Evolutionary conservation across 2,113 vertebrate species (phyloP), one percentile per base, ranked within the genome.

Genomic region (Procavia capensis): DNA sequence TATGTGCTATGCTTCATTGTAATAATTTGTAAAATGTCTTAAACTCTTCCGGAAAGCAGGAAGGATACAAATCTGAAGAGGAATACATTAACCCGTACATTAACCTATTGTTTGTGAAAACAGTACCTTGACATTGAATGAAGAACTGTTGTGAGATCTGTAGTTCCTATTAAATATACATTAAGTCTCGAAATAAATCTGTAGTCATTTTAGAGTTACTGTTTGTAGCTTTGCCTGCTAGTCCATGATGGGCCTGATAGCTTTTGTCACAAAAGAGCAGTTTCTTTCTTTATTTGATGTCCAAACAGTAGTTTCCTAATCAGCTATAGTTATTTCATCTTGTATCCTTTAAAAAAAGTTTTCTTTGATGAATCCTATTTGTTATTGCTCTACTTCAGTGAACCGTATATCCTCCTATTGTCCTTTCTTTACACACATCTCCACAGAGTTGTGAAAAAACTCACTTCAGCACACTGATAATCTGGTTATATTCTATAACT

Each of bases 1-100:
- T n/a, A 50, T 84, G 27, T 68, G n/a, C 72, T 34, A 14, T 82
- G 27, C 94, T 88, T 88, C 80, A 93, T 57, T 85, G 50, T 96
- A 13, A 81, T 91, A 63, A 68, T 92, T 86, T 85, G 14, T 83
- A 83, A 70, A 74, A 41, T 86, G 16, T 94, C 39, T 84, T 82
- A 45, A 41, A 6, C 8, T 72, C 8, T 81, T 87, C 61, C 85
- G 61, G 76, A 17, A 91, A 78, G 57, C 76, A 75, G 81, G 47
- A 39, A 78, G 34, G 34, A 64, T 25, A 34, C 85, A 91, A 90
- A 83, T 92, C n/a, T 93, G 78, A 88, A 85, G 92, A 74, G 68
- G 39, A 90, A 74, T 64, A 43, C 34, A 25, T 0, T 54, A 74
- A 27, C 31, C 61, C 11, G 20, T 87, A 47, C 84, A 39, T 41